Base-by-base conservation (phyloP, 23 tunicate species). In the Pegea sp. region DNA sequence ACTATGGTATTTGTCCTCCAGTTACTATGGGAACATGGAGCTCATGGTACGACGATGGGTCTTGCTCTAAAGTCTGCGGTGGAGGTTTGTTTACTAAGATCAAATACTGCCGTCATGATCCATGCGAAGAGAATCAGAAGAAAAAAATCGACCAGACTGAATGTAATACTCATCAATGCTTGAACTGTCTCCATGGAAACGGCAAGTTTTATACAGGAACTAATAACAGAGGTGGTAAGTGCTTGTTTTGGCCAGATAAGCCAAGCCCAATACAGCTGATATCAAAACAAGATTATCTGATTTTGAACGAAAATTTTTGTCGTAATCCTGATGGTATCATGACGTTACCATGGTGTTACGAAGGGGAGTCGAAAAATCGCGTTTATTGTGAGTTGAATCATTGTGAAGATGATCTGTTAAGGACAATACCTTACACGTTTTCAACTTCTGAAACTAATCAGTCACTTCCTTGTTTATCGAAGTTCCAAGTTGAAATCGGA, bases 281-380 rank as follows among this genome's bases (percentile, higher is more conserved):
- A n/a, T n/a, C n/a, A n/a, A n/a, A n/a, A n/a, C n/a, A n/a, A n/a
- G 31, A 61, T 4, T 56, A 57, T 58, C 30, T 44, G 13, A 65
- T 63, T 24, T 33, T 70, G 32, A 27, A 32, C 25, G 61, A 32
- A 30, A 61, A 34, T 22, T 71, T 22, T 66, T 80, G 79, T 50
- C 68, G 93, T 19, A 80, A 80, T 49, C 93, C 93, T 24, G 64
- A 60, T 19, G 74, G 66, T 3, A 23, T 0, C 3, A 20, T 31
- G 3, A 28, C 62, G 3, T 33, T 71, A 1, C 93, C 93, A 20
- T 80, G 93, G 93, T 80, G 93, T 56, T 80, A 49, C 33, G 22
- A n/a, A 31, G 28, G 52, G 0, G 24, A 50, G 11, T 1, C 21
- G 1, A 19, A 24, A 29, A 5, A 18, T 2, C 42, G 22, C 5